Percentiles rank a stretch among this genome's conserved stretches.
Evolutionary conservation across 1,140 invertebrate species (phyloP).

Genomic region (Paralvinella palmiformis): DNA sequence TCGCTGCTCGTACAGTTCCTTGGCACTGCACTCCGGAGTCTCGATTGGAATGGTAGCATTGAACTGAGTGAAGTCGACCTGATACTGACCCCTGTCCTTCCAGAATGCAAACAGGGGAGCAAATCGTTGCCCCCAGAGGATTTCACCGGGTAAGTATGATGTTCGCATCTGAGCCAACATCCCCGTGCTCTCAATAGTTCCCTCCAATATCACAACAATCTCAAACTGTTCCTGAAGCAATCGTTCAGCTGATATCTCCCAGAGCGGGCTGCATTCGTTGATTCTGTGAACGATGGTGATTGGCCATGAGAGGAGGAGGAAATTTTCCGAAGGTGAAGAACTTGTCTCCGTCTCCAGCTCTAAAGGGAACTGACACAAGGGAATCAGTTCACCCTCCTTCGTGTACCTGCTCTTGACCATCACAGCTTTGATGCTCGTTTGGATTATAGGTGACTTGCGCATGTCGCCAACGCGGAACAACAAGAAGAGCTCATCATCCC

Average conservation of each 20-base stretch:
- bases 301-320: constrained; percentile 61
- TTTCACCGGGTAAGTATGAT: constrained; percentile 44
- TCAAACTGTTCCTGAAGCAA: constrained; percentile 28
- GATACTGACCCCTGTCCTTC: constrained; percentile 78
- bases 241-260: constrained; percentile 24
- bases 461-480: constrained; percentile 42
- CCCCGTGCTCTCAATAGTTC: constrained; percentile 46
- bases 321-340: constrained; percentile 53
- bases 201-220: constrained; percentile 86
- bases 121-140: constrained; percentile 45
- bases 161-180: constrained; percentile 37
- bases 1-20: no score
- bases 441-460: constrained; percentile 88
- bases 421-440: constrained; percentile 74
- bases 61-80: constrained; percentile 87
- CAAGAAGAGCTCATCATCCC: constrained; percentile 57
- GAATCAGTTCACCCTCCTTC: constrained; percentile 46
- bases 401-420: constrained; percentile 62
- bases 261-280: constrained; percentile 32
- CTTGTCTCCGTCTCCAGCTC: constrained; percentile 26
- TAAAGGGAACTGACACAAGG: constrained; percentile 32
- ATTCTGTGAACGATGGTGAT: constrained; percentile 58
- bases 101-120: constrained; percentile 71
- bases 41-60: constrained; percentile 56
- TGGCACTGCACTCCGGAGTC: constrained; percentile 17